Base-by-base conservation (phyloP, 2,797 vertebrate genomes). In the Schizothorax lantsangensis region DNA sequence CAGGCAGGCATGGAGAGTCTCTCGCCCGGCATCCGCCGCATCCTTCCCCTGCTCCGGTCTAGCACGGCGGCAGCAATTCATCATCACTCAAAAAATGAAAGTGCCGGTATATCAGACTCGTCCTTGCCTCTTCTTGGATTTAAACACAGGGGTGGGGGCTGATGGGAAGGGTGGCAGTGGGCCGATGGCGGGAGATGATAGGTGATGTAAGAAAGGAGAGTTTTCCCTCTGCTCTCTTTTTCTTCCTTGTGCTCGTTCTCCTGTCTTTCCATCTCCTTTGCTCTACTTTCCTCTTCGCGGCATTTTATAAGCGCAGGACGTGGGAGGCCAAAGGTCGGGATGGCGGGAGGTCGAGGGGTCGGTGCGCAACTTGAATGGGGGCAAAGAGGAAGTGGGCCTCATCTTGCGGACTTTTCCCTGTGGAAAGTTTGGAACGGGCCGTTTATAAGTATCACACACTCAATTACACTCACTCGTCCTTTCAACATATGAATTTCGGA, bases 21-120 rank as follows among this genome's bases (percentile, higher is more conserved):
- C 91, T 87, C 84, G 87, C 91, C 92, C 94, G 92, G 89, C 93
- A 94, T 93, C 91, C 85, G 54, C 89, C 82, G 90, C 91, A 94
- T 94, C 95, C 92, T 94, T 95, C 92, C 94, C 88, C 93, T 90
- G 92, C 93, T 94, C 92, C 90, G 94, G 94, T 88, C 93, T 94
- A 93, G 95, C 91, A 93, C 93, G 93, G 91, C 92, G 91, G 89
- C 90, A 91, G 79, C 95, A 95, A 97, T 96, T 95, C 92, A 97
- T 97, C 95, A 95, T 91, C 93, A 93, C 92, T 95, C 95, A 95
- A 93, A 94, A 89, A 91, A 89, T 90, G 91, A 95, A 93, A 95
- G 90, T 88, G 88, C 89, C 87, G 88, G 86, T 85, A 90, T 90
- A 93, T 90, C 94, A 91, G 93, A 94, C 92, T 93, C 94, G 95